Conservation (phyloP, 2,113 vertebrate species). For the Bubo blakistoni region DNA sequence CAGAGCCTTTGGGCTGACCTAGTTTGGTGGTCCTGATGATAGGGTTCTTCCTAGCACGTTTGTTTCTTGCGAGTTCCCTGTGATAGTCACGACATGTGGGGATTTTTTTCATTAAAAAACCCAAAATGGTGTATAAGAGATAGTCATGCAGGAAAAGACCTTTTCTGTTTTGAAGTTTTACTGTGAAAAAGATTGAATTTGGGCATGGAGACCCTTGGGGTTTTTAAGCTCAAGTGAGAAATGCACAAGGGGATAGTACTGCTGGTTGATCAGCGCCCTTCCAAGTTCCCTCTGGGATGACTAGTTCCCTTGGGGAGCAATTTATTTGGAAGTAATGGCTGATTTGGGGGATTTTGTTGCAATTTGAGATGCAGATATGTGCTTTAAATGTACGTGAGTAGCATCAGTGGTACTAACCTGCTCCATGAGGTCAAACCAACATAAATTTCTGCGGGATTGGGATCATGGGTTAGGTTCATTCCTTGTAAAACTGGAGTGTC, state of each 20-base stretch:
- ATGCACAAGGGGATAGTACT: neutral
- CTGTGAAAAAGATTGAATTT: neutral
- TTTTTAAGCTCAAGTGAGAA: neutral
- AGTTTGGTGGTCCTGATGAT: neutral
- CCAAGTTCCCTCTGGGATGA: neutral
- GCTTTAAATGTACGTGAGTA: neutral
- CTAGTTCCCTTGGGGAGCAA: neutral
- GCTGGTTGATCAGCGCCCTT: neutral
- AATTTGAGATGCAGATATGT: neutral
- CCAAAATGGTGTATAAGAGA: neutral
- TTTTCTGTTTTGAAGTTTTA: neutral
- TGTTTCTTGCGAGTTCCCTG: neutral
- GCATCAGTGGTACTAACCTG: neutral
- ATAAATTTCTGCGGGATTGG: rapidly evolving
- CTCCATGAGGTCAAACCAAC: neutral
- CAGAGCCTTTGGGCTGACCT: neutral
- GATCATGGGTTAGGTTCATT: neutral
- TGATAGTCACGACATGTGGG: neutral
- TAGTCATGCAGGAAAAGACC: neutral
- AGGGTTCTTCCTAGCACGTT: neutral
- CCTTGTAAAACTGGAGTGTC: neutral
- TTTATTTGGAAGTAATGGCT: neutral
- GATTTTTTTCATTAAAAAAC: neutral
- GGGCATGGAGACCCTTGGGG: neutral
- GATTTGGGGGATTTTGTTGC: neutral